Base-by-base conservation (phyloP, 2,888 invertebrate species). In the Lepidonotus clava region DNA sequence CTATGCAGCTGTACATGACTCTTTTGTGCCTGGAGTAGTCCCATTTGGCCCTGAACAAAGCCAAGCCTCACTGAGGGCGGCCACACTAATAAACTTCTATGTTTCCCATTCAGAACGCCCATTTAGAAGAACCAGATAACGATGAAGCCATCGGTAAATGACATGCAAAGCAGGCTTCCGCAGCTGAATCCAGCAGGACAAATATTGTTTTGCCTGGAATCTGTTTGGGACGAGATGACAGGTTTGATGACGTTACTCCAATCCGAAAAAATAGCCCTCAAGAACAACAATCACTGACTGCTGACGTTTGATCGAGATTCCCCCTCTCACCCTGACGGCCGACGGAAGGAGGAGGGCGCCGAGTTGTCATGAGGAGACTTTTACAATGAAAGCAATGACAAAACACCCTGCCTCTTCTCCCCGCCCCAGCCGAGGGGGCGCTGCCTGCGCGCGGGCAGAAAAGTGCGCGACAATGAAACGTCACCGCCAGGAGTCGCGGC, bases 401-500 rank as follows among this genome's bases (percentile, higher is more conserved):
- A 71, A 34, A 71, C 71, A 24, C 18, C 21, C 36, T n/a, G 34
- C 71, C 21, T 34, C 71, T 34, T 21, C 38, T 1, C 36, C 71
- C 14, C 66, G 14, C 28, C 28, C 4, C 28, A 14, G 18, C 71
- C 14, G 38, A 71, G n/a, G 56, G 71, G 36, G 71, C 38, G 61
- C 28, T 11, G 28, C 61, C 61, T 61, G 36, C 21, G 14, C n/a
- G 71, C 6, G 38, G 38, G 36, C 18, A 11, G 36, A 38, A 34
- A 38, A 71, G 34, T 71, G 71, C 71, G 71, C 71, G 5, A 71
- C 71, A 71, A 71, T 71, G 71, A 71, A 71, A 71, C 71, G 71
- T 71, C 71, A 71, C 71, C 71, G 38, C 71, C 71, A 71, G 71
- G 38, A 24, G 36, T 18, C 71, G 71, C 71, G 1, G 36, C 71